Base-by-base conservation (phyloP, 2,888 invertebrate species). In the Cordylochernes scorpioides region DNA sequence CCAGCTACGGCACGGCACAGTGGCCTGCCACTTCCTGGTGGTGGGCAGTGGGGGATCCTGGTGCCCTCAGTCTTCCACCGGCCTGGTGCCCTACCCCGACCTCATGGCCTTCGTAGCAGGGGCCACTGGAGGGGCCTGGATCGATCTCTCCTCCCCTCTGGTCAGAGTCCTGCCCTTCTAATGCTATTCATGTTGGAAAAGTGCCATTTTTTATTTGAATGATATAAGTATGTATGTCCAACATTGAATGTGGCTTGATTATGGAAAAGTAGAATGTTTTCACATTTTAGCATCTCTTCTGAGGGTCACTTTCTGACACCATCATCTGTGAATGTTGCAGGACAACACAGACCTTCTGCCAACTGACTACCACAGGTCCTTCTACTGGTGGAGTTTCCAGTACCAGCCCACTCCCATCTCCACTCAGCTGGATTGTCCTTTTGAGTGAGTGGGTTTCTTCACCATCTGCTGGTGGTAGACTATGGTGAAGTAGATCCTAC, bases 11-110 rank as follows among this genome's bases (percentile, higher is more conserved):
- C 67, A 65, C 43, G 66, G 65, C 46, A 68, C 69, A 24, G 66
- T 71, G 33, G 61, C 70, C 7, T 68, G 71, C 43, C 71, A 71
- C 28, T 73, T 75, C 52, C 55, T 74, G 35, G 69, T 70, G 49
- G 61, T 72, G 13, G 67, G 68, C 24, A 62, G 63, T 39, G 35
- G 39, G 16, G n/a, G n/a, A n/a, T 52, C 59, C 22, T 66, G 65
- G 48, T 64, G 68, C 49, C 67, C 69, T 3, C 61, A 65, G 42
- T 61, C 63, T 32, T 63, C 64, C 38, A 63, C 67, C 38, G 71
- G 70, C 12, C 61, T 67, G 43, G 63, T 72, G 12, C 64, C 71
- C 13, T 71, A 71, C 49, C 60, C 63, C 26, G 72, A 74, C 48
- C 55, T 75, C 30, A 60, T 75, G 54, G 60, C 66, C 46, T 74